Percentiles rank a stretch among this genome's conserved stretches.
Conservation (phyloP, 2,888 invertebrate species). For the Nomada ruficornis region DNA sequence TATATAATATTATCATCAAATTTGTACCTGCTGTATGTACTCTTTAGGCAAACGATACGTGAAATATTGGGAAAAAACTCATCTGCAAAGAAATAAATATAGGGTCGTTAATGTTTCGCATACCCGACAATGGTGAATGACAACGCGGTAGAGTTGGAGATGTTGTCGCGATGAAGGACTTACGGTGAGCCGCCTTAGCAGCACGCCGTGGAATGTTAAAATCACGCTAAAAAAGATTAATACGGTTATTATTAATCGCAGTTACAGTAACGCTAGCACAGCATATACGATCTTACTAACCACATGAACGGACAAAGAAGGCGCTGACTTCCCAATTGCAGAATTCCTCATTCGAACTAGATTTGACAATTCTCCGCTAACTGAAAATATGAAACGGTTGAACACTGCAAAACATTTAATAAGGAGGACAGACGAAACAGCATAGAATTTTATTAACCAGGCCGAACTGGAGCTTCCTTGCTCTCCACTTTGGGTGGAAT, state of each 20-base stretch:
- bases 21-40: slow-evolving; percentile 6
- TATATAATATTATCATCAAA: slow-evolving; percentile 41
- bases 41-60: not conserved
- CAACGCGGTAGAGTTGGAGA: slow-evolving; percentile 91
- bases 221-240: slow-evolving; percentile 78
- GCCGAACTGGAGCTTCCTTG: slow-evolving; percentile 81
- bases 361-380: slow-evolving; percentile 87
- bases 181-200: slow-evolving; percentile 88
- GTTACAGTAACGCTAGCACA: not conserved
- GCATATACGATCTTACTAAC: slow-evolving; percentile 84
- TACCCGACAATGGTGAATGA: slow-evolving; percentile 91
- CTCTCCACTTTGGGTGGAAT: slow-evolving; percentile 76
- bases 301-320: slow-evolving; percentile 92
- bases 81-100: not conserved
- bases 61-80: not conserved
- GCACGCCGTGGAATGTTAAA: slow-evolving; percentile 85
- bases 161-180: slow-evolving; percentile 91
- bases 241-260: not conserved
- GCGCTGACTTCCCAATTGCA: slow-evolving; percentile 96
- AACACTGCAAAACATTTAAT: slow-evolving; percentile 31
- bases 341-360: slow-evolving; percentile 95
- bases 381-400: slow-evolving; percentile 76
- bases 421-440: not conserved
- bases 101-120: not conserved
- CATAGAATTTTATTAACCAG: slow-evolving; percentile 70